phyloP scores from a whole-genome alignment of 1,140 invertebrate species.

The Oncopodura yosiiana region DNA sequence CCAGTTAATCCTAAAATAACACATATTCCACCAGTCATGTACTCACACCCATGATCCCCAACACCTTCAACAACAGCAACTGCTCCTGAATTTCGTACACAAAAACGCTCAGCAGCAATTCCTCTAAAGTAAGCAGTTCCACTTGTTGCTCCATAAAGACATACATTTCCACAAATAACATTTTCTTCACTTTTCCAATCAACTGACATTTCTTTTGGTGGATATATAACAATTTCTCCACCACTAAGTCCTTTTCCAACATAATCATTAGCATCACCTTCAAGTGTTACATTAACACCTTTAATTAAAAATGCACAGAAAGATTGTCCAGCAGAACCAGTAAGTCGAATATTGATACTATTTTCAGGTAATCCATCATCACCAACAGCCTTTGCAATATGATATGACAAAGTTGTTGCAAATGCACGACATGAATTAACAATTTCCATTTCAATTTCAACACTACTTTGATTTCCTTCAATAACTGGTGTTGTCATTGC shows the following conservation, averaged over 20 bases:
- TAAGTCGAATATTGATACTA: constrained; percentile 75
- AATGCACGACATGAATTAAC: constrained; percentile 88
- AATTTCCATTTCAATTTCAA: constrained; percentile 70
- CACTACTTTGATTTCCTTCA: constrained; percentile 54
- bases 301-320: constrained; percentile 95
- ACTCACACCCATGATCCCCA: constrained; percentile 98
- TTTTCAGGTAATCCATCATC: constrained; percentile 77
- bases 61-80: constrained; percentile 85
- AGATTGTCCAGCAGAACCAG: constrained; percentile 95
- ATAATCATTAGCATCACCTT: constrained; percentile 98
- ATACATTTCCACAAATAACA: constrained; percentile 96
- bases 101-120: constrained; percentile 94
- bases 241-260: constrained; percentile 94
- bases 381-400: constrained; percentile 80
- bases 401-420: constrained; percentile 84
- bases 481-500: constrained; percentile 62
- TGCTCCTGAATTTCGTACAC: constrained; percentile 93
- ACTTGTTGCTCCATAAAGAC: constrained; percentile 90
- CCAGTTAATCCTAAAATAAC: constrained; percentile 90
- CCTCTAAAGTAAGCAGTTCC: constrained; percentile 92
- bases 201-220: constrained; percentile 70
- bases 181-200: constrained; percentile 78
- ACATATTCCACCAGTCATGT: constrained; percentile 93
- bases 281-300: constrained; percentile 79
- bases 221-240: constrained; percentile 87